phyloP scores from a whole-genome alignment of 2,888 invertebrate species.

The Pardosa pseudoannulata region DNA sequence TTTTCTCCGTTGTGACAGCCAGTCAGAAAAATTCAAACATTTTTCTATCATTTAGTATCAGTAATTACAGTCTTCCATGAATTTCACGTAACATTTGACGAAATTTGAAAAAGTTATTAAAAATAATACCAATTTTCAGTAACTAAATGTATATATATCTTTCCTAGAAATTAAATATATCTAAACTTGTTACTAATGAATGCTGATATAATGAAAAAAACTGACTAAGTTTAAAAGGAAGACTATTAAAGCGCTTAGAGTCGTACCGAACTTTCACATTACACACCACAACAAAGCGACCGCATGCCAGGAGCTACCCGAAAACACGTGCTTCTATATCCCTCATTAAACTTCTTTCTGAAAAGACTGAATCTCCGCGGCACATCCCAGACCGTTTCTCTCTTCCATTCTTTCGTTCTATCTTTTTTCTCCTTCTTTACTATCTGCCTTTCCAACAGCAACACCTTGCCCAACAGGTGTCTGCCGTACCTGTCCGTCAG shows the following conservation, averaged over 20 bases:
- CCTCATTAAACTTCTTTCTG: constrained; percentile 65
- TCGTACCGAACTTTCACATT: neutral
- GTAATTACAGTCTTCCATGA: too few species aligned
- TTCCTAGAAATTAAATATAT: too few species aligned
- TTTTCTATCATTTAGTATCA: too few species aligned
- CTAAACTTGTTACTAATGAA: too few species aligned
- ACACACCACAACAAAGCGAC: constrained; percentile 2
- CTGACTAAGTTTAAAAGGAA: too few species aligned
- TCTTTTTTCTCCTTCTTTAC: constrained; percentile 21
- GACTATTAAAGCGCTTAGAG: neutral
- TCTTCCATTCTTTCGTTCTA: constrained; percentile 26
- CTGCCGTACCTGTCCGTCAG: constrained; percentile 53
- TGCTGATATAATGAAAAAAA: too few species aligned
- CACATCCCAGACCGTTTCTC: constrained; percentile 64
- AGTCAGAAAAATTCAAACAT: too few species aligned
- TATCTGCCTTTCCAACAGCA: constrained; percentile 42
- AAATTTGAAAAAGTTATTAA: too few species aligned
- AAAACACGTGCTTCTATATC: constrained; percentile 55
- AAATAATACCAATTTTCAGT: too few species aligned
- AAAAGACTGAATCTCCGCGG: constrained; percentile 38
- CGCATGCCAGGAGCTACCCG: constrained; percentile 17
- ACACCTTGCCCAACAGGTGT: constrained; percentile 72
- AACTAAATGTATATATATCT: too few species aligned
- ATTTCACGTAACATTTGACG: too few species aligned
- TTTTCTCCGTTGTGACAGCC: too few species aligned